Evolutionary conservation across 2,888 invertebrate species (phyloP).

Genomic region (Orchesellides sinensis): DNA sequence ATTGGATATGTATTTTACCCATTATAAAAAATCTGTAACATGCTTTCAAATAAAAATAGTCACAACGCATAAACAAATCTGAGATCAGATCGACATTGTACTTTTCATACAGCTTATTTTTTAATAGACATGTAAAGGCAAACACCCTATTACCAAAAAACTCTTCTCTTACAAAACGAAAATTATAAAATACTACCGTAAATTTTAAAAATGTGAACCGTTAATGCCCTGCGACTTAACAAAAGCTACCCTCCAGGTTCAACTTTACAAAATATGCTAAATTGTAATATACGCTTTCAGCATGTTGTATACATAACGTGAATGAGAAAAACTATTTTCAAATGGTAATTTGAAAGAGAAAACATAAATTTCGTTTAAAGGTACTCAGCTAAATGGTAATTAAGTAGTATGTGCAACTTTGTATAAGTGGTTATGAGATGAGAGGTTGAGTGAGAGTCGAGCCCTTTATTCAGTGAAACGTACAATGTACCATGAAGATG

Average conservation of each 20-base stretch:
- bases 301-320: not conserved
- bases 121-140: too few relatives aligned
- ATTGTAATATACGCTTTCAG: not conserved
- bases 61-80: too few relatives aligned
- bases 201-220: not conserved
- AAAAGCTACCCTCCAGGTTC: not conserved
- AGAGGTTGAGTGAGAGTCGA: not conserved
- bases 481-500: constrained; percentile 6
- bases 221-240: not conserved
- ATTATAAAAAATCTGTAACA: too few relatives aligned
- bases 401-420: not conserved
- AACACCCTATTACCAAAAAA: too few relatives aligned
- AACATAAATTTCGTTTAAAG: constrained; percentile 46
- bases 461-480: constrained; percentile 42
- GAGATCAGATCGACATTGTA: too few relatives aligned
- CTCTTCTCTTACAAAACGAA: too few relatives aligned
- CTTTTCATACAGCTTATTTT: too few relatives aligned
- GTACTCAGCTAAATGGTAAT: constrained; percentile 18
- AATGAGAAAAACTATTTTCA: not conserved
- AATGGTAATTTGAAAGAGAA: constrained; percentile 39
- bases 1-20: too few relatives aligned
- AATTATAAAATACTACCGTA: too few relatives aligned
- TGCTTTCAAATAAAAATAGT: too few relatives aligned
- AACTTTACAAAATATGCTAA: not conserved
- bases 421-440: constrained; percentile 36